Base-by-base conservation (phyloP, 2,888 invertebrate species). In the Spodoptera littoralis region DNA sequence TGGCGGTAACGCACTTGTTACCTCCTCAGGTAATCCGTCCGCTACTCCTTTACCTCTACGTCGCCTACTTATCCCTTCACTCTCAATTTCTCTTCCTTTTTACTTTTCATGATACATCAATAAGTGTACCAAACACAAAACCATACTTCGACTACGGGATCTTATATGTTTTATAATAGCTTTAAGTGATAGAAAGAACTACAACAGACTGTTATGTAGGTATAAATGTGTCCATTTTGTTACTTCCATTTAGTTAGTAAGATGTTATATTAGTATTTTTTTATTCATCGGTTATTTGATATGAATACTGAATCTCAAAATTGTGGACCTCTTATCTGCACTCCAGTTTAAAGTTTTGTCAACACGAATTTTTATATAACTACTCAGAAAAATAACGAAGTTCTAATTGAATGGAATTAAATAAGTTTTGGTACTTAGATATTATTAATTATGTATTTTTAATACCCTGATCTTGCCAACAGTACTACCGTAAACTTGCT, bases 171-270 rank as follows among this genome's bases (percentile, higher is more conserved):
- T 73, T 78, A 80, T 80, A 60, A 70, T 89, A 89, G 86, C 85
- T 90, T 87, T 90, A 90, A 87, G 88, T 85, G 81, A 84, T 81
- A 83, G 69, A 84, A 82, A 83, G 69, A 84, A 82, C 77, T 64
- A 84, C 80, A 82, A 89, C 85, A 88, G 89, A 90, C 89, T 90
- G 89, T 86, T 89, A 86, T 82, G 76, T 87, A 87, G 82, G 79
- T 85, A 84, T 83, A 78, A 72, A 80, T 78, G 72, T 81, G 81
- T 85, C 85, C 79, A 81, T 70, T 77, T 85, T 84, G 84, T 85
- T 84, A 83, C 73, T 80, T 82, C 75, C 72, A 74, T 79, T 68
- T 82, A 84, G 74, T 51, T 55, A 24, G n/a, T 84, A 84, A 80
- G 80, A 78, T 81, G 73, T 81, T 83, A 76, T 68, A 76, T 65